Percentiles rank a stretch among this genome's conserved stretches.
Evolutionary conservation across 2,113 vertebrate species (phyloP).

Genomic region (Tretioscincus oriximinensis): DNA sequence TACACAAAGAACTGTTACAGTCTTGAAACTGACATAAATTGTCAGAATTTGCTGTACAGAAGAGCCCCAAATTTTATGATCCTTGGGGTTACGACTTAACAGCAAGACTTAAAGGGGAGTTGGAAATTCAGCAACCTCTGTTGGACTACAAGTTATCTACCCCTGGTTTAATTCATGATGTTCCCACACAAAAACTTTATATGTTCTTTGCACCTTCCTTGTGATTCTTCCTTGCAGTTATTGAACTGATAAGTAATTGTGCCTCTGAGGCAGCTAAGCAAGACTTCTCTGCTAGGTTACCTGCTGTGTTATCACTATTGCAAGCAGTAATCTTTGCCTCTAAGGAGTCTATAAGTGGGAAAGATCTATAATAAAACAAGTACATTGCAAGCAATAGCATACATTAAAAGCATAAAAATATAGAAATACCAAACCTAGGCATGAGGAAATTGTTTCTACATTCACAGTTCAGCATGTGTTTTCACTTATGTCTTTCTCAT

Average conservation of each 20-base stretch:
- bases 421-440: slow-evolving; percentile 46
- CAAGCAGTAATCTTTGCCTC: slow-evolving; percentile 55
- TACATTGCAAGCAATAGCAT: slow-evolving; percentile 47
- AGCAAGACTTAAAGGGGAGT: too few relatives aligned
- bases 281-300: slow-evolving; percentile 48
- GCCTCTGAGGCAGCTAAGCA: slow-evolving; percentile 58
- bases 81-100: too few relatives aligned
- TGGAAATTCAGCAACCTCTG: neutral
- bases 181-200: slow-evolving; percentile 15
- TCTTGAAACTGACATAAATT: too few relatives aligned
- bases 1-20: too few relatives aligned
- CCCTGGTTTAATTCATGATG: neutral
- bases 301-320: slow-evolving; percentile 63
- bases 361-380: slow-evolving; percentile 59
- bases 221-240: slow-evolving; percentile 40
- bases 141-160: neutral
- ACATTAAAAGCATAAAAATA: slow-evolving; percentile 55
- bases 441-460: slow-evolving; percentile 41
- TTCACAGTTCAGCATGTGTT: slow-evolving; percentile 48
- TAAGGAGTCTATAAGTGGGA: slow-evolving; percentile 55
- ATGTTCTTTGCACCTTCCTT: slow-evolving; percentile 46
- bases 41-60: too few relatives aligned
- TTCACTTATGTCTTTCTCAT: slow-evolving; percentile 36
- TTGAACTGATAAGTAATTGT: slow-evolving; percentile 59
- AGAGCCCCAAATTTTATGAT: too few relatives aligned